Conservation (phyloP, 92 coral and sea anemone genomes). For the Virgularia gustaviana region DNA sequence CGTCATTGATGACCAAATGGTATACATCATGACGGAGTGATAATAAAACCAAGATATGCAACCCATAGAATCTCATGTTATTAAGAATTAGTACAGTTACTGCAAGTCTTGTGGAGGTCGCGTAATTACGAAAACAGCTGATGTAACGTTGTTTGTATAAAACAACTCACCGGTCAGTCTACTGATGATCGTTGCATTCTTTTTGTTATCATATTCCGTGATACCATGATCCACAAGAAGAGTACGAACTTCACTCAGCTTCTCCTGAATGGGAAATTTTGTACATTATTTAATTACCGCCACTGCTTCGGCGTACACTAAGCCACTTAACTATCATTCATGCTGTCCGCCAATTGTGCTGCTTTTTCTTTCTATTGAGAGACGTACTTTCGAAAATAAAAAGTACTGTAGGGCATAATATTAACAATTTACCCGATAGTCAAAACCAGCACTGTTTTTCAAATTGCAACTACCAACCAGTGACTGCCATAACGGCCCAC, state of each 20-base stretch:
- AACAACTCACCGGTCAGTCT: slow-evolving; percentile 59
- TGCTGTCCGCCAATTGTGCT: not conserved
- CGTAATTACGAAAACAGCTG: not conserved
- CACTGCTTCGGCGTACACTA: no score
- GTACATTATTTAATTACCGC: not conserved
- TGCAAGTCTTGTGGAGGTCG: no score
- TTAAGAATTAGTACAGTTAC: no score
- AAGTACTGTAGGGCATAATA: not conserved
- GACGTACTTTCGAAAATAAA: no score
- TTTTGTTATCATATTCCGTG: slow-evolving; percentile 84
- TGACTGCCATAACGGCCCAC: slow-evolving; percentile 76
- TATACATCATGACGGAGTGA: no score
- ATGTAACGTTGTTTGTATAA: not conserved
- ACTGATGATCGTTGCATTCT: slow-evolving; percentile 67
- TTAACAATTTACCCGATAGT: slow-evolving; percentile 68
- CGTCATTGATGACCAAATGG: no score
- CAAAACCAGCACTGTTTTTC: slow-evolving; percentile 60
- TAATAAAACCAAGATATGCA: no score
- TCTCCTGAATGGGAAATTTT: slow-evolving; percentile 30
- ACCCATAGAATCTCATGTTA: no score
- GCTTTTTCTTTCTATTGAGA: not conserved
- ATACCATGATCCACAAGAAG: slow-evolving; percentile 85
- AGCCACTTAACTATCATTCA: no score
- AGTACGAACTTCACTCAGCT: slow-evolving; percentile 67
- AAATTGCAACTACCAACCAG: slow-evolving; percentile 68